Conservation (phyloP, 2,113 vertebrate species). For the Callipepla squamata region DNA sequence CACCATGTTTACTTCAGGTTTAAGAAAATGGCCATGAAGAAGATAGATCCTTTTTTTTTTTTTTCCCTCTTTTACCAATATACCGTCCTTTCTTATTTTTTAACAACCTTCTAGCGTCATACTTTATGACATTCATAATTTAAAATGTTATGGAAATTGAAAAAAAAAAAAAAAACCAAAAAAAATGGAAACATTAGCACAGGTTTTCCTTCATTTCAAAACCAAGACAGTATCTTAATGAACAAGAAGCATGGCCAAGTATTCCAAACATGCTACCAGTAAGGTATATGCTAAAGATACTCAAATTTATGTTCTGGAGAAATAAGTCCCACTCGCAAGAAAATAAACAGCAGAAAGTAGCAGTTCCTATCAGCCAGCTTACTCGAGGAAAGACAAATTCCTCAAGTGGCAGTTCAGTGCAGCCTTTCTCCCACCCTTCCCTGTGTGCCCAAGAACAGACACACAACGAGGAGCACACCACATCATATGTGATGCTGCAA, state of each 20-base stretch:
- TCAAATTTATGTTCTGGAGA: not conserved
- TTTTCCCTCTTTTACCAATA: not conserved
- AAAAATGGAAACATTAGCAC: not conserved
- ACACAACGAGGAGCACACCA: rapidly evolving
- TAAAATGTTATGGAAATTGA: not conserved
- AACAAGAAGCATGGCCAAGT: not conserved
- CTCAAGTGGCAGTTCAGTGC: rapidly evolving
- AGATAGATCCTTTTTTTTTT: not conserved
- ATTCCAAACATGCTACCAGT: not conserved
- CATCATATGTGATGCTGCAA: not conserved
- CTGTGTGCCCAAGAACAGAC: not conserved
- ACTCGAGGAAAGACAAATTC: not conserved
- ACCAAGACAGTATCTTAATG: not conserved
- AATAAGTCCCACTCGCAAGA: rapidly evolving
- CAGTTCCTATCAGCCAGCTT: rapidly evolving
- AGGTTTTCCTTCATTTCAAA: not conserved
- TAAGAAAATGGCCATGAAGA: conserved; percentile 8
- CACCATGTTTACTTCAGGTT: conserved; percentile 34
- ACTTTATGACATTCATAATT: not conserved
- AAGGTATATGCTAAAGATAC: not conserved
- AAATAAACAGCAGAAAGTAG: not conserved
- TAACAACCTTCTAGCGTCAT: not conserved
- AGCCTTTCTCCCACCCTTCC: not conserved
- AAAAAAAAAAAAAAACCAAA: not conserved
- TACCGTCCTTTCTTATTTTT: not conserved